Conservation (phyloP, 2,797 vertebrate species). For the Heterohyrax brucei region DNA sequence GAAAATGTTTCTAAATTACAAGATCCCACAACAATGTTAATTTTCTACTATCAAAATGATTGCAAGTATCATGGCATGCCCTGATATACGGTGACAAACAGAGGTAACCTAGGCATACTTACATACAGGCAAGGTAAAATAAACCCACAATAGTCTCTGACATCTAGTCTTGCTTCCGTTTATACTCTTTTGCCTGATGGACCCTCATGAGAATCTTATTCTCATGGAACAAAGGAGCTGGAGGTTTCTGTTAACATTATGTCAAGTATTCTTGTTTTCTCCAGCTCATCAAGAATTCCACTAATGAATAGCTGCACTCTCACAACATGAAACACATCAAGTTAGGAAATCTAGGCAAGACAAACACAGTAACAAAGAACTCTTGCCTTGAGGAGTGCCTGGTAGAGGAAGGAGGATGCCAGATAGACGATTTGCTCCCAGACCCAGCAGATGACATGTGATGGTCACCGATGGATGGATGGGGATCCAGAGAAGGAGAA, state of each 20-base stretch:
- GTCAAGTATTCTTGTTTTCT: background rate
- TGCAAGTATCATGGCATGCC: background rate
- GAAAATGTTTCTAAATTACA: slow-evolving; percentile 59
- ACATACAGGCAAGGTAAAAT: background rate
- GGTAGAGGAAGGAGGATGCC: background rate
- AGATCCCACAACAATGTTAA: slow-evolving; percentile 27
- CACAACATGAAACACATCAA: background rate
- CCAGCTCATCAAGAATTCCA: slow-evolving; percentile 60
- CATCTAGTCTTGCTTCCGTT: slow-evolving; percentile 35
- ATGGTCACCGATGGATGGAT: background rate
- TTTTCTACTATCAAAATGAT: slow-evolving; percentile 55
- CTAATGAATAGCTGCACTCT: slow-evolving; percentile 53
- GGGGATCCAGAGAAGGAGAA: background rate
- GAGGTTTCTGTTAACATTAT: slow-evolving; percentile 15
- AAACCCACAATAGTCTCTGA: slow-evolving; percentile 11
- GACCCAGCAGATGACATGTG: background rate
- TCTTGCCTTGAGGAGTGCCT: background rate
- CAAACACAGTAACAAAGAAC: slow-evolving; percentile 3
- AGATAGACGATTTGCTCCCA: background rate
- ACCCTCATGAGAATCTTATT: background rate
- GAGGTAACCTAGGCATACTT: background rate
- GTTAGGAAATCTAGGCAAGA: slow-evolving; percentile 48
- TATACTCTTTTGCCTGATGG: background rate
- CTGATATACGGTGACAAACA: slow-evolving; percentile 7
- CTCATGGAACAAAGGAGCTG: background rate